Evolutionary conservation across 2,797 vertebrate species (phyloP), one percentile per base, ranked within the genome.

Genomic region (Pelodytes ibericus): DNA sequence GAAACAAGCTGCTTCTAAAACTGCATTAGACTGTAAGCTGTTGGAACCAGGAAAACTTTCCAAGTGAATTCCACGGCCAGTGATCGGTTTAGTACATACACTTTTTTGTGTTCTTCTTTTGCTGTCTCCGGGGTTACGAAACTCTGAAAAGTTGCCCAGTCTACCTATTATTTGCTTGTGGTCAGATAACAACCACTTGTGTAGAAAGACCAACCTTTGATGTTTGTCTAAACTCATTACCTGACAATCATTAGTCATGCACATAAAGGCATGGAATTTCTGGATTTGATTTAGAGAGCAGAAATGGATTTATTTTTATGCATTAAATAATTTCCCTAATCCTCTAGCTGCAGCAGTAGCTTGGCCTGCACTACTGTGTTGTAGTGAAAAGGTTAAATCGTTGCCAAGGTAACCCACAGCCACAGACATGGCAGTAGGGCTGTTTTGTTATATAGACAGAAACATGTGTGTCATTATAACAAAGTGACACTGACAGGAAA

Each of bases 101-200:
- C 41, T 44, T 44, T 1, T 44, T 71, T 71, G 68, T 72, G 16
- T 18, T 68, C 9, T 44, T 9, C 41, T 44, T 44, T 13, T 16
- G 3, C 33, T 57, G 68, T 77, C 59, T 10, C 75, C 36, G 33
- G 65, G 68, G 68, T 51, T 47, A 77, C 36, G 11, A 18, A 30
- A 64, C 53, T 44, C 60, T 33, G 15, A 41, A 44, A 25, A 39
- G 56, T 51, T 59, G 27, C 51, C 6, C 47, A 39, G 7, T 20
- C 31, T 26, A 29, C 47, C 30, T 39, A 2, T 3, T 71, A 24
- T 7, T 27, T 62, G 64, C 10, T 60, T 70, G 44, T 30, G 13
- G 24, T 70, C 44, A 75, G 30, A 4, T 44, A 10, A 36, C 31
- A 36, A 1, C 16, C 11, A 31, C 16, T 11, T 60, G 47, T 18